Conservation (phyloP, 1,140 invertebrate genomes). For the Solenopsis invicta region DNA sequence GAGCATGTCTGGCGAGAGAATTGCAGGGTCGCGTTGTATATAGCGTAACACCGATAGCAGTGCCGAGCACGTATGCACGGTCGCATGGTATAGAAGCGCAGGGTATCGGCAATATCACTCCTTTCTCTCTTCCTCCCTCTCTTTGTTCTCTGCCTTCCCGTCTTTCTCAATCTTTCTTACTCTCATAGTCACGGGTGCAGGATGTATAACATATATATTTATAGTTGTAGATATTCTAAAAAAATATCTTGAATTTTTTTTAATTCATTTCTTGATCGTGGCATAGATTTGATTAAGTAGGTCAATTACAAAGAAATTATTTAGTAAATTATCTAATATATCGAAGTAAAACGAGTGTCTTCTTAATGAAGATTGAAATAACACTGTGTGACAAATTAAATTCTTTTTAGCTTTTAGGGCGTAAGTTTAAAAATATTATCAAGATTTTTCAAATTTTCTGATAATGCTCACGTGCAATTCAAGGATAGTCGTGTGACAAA, state of each 20-base stretch:
- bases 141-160: neutral
- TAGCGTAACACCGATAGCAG: slow-evolving; percentile 54
- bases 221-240: neutral
- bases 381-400: too few species aligned
- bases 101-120: slow-evolving; percentile 19
- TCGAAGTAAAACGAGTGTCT: neutral
- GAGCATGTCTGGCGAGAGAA: slow-evolving; percentile 69
- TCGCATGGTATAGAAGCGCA: neutral
- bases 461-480: neutral
- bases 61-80: slow-evolving; percentile 51
- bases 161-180: neutral
- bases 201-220: neutral
- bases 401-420: neutral
- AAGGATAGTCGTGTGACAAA: neutral
- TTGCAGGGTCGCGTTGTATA: slow-evolving; percentile 61
- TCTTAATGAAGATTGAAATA: neutral
- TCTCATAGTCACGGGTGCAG: neutral
- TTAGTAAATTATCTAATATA: neutral
- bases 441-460: neutral
- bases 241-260: neutral
- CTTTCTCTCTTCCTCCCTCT: neutral
- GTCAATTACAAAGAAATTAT: neutral
- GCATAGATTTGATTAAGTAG: neutral
- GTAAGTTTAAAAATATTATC: neutral
- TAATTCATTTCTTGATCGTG: neutral